phyloP scores from a whole-genome alignment of 2,113 vertebrate genomes.

The Camelus bactrianus region DNA sequence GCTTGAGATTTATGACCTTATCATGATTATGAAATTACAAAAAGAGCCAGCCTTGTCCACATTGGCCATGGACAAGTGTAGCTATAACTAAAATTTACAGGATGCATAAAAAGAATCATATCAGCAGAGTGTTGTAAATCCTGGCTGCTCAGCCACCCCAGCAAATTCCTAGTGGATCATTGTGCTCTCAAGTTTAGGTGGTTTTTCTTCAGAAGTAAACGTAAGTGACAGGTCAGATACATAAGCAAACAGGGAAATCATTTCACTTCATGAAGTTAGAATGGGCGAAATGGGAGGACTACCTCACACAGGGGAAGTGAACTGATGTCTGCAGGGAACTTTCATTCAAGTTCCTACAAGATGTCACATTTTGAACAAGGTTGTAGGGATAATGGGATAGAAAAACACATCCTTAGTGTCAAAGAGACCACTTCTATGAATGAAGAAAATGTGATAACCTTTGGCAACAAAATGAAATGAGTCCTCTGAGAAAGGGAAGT shows the following conservation, averaged over 20 bases:
- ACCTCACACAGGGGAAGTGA: background rate
- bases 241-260: slow-evolving; percentile 78
- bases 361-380: background rate
- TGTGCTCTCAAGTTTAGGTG: slow-evolving; percentile 71
- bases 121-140: slow-evolving; percentile 63
- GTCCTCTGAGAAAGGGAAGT: background rate
- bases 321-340: background rate
- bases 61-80: slow-evolving; percentile 74
- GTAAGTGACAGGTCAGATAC: slow-evolving; percentile 78
- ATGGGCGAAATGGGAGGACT: background rate
- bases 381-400: background rate
- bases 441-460: background rate
- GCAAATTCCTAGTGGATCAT: slow-evolving; percentile 78
- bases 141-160: slow-evolving; percentile 60
- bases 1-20: slow-evolving; percentile 75
- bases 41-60: slow-evolving; percentile 72
- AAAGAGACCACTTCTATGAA: background rate
- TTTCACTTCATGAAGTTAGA: slow-evolving; percentile 61
- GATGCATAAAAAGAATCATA: slow-evolving; percentile 69
- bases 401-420: background rate
- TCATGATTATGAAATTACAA: slow-evolving; percentile 80
- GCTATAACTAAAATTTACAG: slow-evolving; percentile 81
- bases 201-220: slow-evolving; percentile 74
- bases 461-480: background rate
- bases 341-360: background rate